Conservation (phyloP, 2,888 invertebrate genomes). For the Hydriomena furcata region DNA sequence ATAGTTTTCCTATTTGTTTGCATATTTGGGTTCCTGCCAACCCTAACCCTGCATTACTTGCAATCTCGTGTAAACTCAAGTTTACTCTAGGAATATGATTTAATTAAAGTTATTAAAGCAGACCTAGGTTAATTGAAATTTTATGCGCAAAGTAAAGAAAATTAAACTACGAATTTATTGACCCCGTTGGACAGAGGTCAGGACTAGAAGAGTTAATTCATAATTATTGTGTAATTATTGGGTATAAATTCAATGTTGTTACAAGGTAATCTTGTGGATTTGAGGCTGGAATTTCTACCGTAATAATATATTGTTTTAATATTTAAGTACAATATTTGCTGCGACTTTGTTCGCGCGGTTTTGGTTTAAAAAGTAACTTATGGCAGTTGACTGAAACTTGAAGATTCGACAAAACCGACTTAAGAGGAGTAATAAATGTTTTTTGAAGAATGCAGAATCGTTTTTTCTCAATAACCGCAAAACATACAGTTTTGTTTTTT, state of each 20-base stretch:
- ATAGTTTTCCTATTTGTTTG: too few species aligned
- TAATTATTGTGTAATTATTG: conserved; percentile 47
- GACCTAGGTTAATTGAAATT: conserved; percentile 74
- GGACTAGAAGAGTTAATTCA: conserved; percentile 45
- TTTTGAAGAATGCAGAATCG: too few species aligned
- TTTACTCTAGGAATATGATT: conserved; percentile 67
- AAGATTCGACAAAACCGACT: too few species aligned
- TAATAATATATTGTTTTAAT: neutral
- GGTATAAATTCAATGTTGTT: conserved; percentile 33
- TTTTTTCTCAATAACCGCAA: too few species aligned
- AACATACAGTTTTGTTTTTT: too few species aligned
- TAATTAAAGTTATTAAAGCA: conserved; percentile 76
- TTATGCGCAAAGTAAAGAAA: conserved; percentile 60
- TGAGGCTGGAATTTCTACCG: conserved; percentile 8
- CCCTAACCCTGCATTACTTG: conserved; percentile 53
- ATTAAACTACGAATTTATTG: conserved; percentile 63
- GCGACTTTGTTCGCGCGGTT: too few species aligned
- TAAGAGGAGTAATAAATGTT: too few species aligned
- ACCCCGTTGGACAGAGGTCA: conserved; percentile 54
- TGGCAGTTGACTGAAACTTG: too few species aligned
- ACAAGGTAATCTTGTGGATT: conserved; percentile 35
- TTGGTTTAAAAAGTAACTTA: too few species aligned
- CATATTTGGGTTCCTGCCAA: conserved; percentile 34
- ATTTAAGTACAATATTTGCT: too few species aligned
- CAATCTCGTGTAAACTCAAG: conserved; percentile 52